Evolutionary conservation across 2,113 vertebrate genomes (phyloP), one percentile per base, ranked within the genome.

Genomic region (Brachionichthys hirsutus): DNA sequence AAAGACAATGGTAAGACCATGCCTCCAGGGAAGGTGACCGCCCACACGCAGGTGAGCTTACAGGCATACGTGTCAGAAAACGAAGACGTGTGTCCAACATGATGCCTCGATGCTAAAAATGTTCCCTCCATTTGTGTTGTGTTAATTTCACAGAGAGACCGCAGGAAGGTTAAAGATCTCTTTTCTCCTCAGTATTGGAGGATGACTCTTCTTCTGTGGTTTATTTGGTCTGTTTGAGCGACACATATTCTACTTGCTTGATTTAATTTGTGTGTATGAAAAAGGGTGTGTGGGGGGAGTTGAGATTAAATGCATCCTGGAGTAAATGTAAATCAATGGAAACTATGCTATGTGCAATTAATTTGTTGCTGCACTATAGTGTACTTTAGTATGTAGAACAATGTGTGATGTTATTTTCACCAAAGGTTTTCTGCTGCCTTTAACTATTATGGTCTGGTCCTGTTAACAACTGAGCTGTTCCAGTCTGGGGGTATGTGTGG

Each of bases 391-490:
- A 12, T 38, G 6, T 12, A 38, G 36, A 38, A 38, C 12, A 38
- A 38, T 38, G 9, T 12, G 4, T 16, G 24, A 30, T 58, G 62
- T 78, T 38, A 55, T 78, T 42, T 75, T 67, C 54, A 58, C 47
- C 36, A 71, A 89, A 98, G 95, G 95, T 96, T 97, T 92, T 90
- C 91, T 71, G 93, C 92, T 60, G 92, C 94, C 1, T 97, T 98
- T 84, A 93, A 90, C 13, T 98, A 98, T 70, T 98, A 95, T 1
- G 96, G 96, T 12, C 88, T 98, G 55, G 89, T 98, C 70, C 89
- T 98, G 63, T 80, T 98, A 85, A 97, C 96, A 46, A 96, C 94
- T 1, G 95, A 96, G 82, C 85, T 98, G 54, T 95, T 96, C 80
- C 95, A 98, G 87, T 85, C 91, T 5, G 93, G 90, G 72, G 93